A percentile compares a stretch with the other conserved stretches of the same genome.
Evolutionary conservation across 1,140 invertebrate genomes (phyloP).

Genomic region (Eumaeus atala): DNA sequence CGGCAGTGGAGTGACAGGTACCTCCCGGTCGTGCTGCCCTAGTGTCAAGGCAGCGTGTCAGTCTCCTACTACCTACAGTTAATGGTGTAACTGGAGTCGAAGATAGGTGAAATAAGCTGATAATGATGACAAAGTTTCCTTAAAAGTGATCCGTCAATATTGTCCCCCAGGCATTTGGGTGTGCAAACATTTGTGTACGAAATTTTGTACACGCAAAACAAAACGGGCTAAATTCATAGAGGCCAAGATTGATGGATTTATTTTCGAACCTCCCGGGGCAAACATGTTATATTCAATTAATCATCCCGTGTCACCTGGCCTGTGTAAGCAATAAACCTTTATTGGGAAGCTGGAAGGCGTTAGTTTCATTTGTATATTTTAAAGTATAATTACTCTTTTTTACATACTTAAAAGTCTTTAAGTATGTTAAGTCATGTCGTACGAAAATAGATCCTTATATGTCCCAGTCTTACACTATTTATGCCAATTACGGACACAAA

Average conservation of each 20-base stretch:
- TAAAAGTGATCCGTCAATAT: neutral
- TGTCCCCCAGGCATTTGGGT: neutral
- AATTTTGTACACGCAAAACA: slow-evolving; percentile 24
- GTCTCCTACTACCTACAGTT: too few species aligned
- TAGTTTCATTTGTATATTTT: neutral
- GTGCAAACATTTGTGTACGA: slow-evolving; percentile 10
- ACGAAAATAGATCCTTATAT: too few species aligned
- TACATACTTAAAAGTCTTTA: too few species aligned
- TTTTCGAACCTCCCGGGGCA: slow-evolving; percentile 31
- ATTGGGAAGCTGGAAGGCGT: slow-evolving; percentile 13
- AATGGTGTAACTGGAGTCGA: too few species aligned
- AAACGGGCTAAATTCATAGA: slow-evolving; percentile 26
- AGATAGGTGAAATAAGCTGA: too few species aligned
- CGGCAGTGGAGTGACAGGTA: too few species aligned
- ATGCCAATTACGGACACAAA: too few species aligned
- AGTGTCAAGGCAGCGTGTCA: too few species aligned
- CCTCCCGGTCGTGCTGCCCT: too few species aligned
- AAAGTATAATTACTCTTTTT: too few species aligned
- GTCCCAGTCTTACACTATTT: too few species aligned
- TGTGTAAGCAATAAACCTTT: slow-evolving; percentile 35
- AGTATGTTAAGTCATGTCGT: too few species aligned
- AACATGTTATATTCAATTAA: slow-evolving; percentile 31
- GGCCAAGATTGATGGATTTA: slow-evolving; percentile 35
- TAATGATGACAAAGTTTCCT: neutral
- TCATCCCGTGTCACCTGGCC: slow-evolving; percentile 35